Percentiles rank a stretch among this genome's conserved stretches.
Evolutionary conservation across 1,140 invertebrate species (phyloP).

Genomic region (Neodiprion virginianus): DNA sequence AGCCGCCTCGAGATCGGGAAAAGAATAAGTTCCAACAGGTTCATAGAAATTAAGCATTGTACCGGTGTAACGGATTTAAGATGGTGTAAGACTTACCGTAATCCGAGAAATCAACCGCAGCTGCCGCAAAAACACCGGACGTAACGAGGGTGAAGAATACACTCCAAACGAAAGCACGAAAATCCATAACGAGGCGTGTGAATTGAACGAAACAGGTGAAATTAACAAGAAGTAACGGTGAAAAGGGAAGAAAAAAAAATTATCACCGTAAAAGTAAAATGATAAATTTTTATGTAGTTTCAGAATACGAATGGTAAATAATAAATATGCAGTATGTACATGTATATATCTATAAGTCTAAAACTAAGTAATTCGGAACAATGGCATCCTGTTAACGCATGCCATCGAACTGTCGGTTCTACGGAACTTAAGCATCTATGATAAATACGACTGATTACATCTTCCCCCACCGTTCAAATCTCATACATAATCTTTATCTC

Average conservation of each 20-base stretch:
- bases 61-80: background rate
- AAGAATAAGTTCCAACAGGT: background rate
- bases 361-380: background rate
- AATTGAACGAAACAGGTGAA: no score
- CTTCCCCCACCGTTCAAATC: constrained; percentile 31
- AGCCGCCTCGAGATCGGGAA: no score
- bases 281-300: no score
- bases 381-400: background rate
- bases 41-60: background rate
- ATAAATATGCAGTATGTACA: background rate
- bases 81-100: background rate
- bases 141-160: background rate
- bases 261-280: background rate
- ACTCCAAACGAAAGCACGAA: background rate
- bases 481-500: constrained; percentile 16
- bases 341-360: background rate
- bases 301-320: no score
- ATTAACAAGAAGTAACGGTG: no score
- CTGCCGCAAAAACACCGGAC: background rate
- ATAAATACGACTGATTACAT: constrained; percentile 46
- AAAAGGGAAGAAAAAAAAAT: no score
- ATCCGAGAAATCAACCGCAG: background rate
- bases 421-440: constrained; percentile 43
- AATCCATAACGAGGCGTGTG: background rate
- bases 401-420: constrained; percentile 36